Evolutionary conservation across 2,797 vertebrate genomes (phyloP), one percentile per base, ranked within the genome.

Genomic region (Lacerta viridis): DNA sequence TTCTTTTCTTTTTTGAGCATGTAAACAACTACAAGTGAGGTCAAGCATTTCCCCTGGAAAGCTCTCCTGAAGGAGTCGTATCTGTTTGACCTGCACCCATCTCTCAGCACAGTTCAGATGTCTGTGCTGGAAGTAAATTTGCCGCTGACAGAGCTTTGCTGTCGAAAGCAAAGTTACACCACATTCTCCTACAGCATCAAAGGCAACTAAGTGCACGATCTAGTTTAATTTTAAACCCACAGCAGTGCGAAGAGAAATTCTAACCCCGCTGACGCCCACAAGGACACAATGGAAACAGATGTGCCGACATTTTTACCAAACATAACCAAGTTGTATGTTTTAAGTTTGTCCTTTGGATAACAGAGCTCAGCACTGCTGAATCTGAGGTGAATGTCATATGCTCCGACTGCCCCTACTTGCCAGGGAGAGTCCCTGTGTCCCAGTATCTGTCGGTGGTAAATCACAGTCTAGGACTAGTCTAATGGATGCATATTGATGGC

Each of bases 11-110:
- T 43, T 55, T 55, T 55, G 50, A 64, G 46, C 71, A 91, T 85
- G 84, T 80, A 88, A 94, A 83, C 41, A 88, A 89, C 80, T 15
- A 18, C 29, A 94, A 93, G 88, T 11, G 93, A 20, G 61, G 87
- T 39, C 85, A 86, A 0, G 0, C 86, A 85, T 87, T 95, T 95
- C 94, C 82, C 80, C 15, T 90, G 77, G 78, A 82, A 94, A 87
- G 83, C 41, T 83, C 27, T 1, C 89, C 36, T 7, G 0, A 23
- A 80, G 88, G 81, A 33, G 87, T 90, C 88, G 20, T 76, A 43
- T 18, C 85, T 33, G 41, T 50, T 8, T 41, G 71, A 87, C 81
- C 86, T 88, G 68, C 82, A 86, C 87, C 20, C 23, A 15, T 89
- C 86, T 78, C 91, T 94, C 88, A 83, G 75, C 36, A 91, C 46